Conservation (phyloP, 2,797 vertebrate species). For the Poliocrania exsul region DNA sequence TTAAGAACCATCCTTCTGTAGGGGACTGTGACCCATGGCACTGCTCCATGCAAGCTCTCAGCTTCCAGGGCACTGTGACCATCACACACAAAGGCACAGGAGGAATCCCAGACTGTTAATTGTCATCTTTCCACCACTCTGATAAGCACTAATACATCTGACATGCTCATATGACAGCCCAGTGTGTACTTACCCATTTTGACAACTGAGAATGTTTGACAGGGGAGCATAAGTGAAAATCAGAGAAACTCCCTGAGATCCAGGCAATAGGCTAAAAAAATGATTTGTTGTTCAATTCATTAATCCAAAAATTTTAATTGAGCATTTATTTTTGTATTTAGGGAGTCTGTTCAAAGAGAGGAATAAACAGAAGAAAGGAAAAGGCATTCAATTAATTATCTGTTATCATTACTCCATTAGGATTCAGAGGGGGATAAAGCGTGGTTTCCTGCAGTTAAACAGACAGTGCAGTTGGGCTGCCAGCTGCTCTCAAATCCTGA, state of each 20-base stretch:
- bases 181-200: neutral
- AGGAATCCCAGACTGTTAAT: neutral
- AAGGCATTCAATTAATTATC: neutral
- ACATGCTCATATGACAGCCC: neutral
- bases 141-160: neutral
- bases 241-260: neutral
- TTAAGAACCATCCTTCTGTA: neutral
- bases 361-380: neutral
- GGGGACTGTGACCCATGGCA: neutral
- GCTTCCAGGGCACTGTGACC: neutral
- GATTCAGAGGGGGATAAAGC: neutral
- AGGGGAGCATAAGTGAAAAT: neutral
- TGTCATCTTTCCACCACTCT: neutral
- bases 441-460: neutral
- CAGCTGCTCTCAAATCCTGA: constrained; percentile 17
- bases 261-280: neutral
- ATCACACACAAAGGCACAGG: neutral
- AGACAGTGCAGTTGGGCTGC: neutral
- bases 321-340: neutral
- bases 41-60: neutral
- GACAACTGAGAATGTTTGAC: neutral
- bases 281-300: neutral
- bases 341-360: neutral
- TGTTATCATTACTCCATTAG: neutral
- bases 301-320: neutral